Evolutionary conservation across 1,140 invertebrate genomes (phyloP).

Genomic region (Psilanteris sp.): DNA sequence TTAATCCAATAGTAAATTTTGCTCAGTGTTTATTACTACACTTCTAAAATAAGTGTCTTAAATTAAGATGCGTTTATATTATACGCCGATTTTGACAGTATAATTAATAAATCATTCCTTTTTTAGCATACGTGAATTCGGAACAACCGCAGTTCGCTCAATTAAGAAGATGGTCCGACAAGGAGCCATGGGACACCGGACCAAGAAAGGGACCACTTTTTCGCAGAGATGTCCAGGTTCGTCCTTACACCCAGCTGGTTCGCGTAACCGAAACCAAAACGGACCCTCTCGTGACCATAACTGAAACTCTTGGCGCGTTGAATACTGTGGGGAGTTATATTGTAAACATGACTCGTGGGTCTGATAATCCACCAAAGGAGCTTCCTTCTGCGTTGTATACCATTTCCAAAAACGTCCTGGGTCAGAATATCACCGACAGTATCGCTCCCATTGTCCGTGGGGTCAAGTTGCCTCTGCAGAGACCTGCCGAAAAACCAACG

Average conservation of each 20-base stretch:
- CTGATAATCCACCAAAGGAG: slow-evolving; percentile 79
- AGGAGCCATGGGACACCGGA: slow-evolving; percentile 66
- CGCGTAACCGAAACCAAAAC: slow-evolving; percentile 58
- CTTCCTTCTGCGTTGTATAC: slow-evolving; percentile 88
- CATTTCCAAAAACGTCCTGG: slow-evolving; percentile 89
- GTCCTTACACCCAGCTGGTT: slow-evolving; percentile 69
- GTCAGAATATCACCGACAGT: slow-evolving; percentile 87
- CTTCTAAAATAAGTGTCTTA: too few species aligned
- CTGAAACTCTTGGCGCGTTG: slow-evolving; percentile 85
- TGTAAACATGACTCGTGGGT: slow-evolving; percentile 87
- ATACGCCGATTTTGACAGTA: too few species aligned
- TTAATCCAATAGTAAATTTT: too few species aligned
- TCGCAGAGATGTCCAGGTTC: slow-evolving; percentile 68
- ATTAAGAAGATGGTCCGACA: slow-evolving; percentile 66
- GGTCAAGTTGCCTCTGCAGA: slow-evolving; percentile 82
- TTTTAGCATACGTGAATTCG: too few species aligned
- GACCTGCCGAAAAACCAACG: slow-evolving; percentile 57
- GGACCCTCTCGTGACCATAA: slow-evolving; percentile 78
- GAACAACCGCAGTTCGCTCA: slow-evolving; percentile 11
- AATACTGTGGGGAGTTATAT: slow-evolving; percentile 91
- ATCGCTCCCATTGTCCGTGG: slow-evolving; percentile 87
- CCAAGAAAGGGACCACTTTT: slow-evolving; percentile 58
- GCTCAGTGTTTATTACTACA: too few species aligned
- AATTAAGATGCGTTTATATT: too few species aligned
- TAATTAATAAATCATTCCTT: too few species aligned